phyloP scores from a whole-genome alignment of 1,140 invertebrate genomes.

The Onthophagus taurus region DNA sequence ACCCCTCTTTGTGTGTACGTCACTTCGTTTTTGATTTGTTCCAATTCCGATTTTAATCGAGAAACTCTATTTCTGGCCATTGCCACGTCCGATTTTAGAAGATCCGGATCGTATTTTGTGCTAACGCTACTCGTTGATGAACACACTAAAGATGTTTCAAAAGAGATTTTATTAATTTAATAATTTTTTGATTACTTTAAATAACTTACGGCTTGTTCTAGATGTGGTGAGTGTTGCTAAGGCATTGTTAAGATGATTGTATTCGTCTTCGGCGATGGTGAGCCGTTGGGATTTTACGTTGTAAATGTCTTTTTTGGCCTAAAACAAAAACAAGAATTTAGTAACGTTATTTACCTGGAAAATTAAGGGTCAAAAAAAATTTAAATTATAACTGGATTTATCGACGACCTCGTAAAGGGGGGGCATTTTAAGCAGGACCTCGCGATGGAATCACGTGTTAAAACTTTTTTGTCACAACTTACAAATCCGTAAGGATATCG shows the following conservation, averaged over 20 bases:
- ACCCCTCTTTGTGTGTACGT: constrained; percentile 85
- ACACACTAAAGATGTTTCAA: constrained; percentile 56
- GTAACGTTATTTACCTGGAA: too few species aligned
- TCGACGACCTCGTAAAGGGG: too few species aligned
- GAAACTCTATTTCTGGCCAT: constrained; percentile 81
- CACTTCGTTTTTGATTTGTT: constrained; percentile 87
- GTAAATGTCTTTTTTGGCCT: constrained; percentile 94
- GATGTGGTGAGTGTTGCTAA: constrained; percentile 73
- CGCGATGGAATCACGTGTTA: background rate
- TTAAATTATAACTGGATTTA: too few species aligned
- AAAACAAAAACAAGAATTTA: constrained; percentile 47
- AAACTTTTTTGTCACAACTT: too few species aligned
- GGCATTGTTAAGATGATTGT: constrained; percentile 85
- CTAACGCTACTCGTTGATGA: constrained; percentile 81
- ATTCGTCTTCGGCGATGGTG: constrained; percentile 88
- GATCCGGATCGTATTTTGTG: constrained; percentile 89
- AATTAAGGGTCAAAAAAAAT: too few species aligned
- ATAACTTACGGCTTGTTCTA: constrained; percentile 72
- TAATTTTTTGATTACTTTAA: background rate
- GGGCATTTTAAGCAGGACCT: too few species aligned
- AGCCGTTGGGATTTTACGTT: constrained; percentile 91
- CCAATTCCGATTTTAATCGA: constrained; percentile 78
- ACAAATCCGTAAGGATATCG: constrained; percentile 15
- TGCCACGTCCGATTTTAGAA: constrained; percentile 85
- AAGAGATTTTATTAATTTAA: background rate